phyloP scores from a whole-genome alignment of 2,797 vertebrate species.

The Cephalopachus bancanus region DNA sequence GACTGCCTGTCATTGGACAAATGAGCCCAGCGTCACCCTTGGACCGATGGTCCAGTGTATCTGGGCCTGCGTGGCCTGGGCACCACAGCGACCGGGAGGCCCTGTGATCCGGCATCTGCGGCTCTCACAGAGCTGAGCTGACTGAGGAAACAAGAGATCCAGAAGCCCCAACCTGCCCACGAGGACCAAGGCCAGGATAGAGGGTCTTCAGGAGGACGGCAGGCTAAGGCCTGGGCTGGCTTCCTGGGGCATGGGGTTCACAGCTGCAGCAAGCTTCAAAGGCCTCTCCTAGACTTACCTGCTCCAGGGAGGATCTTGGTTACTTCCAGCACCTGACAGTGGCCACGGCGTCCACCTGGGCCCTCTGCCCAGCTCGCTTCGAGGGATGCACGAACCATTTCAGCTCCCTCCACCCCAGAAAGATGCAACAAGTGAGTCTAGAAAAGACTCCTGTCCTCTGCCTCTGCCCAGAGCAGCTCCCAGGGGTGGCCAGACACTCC shows the following conservation, averaged over 20 bases:
- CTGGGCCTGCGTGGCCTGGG: background rate
- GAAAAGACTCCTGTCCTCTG: background rate
- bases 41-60: background rate
- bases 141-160: background rate
- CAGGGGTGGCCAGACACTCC: background rate
- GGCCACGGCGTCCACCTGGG: background rate
- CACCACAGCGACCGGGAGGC: background rate
- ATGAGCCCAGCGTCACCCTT: background rate
- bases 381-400: background rate
- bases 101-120: background rate
- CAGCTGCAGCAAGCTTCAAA: background rate
- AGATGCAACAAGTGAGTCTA: background rate
- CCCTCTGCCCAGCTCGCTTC: background rate
- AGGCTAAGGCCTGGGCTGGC: background rate
- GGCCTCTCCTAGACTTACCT: background rate
- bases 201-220: background rate
- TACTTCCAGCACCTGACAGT: background rate
- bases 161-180: background rate
- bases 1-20: no score
- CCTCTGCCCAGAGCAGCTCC: background rate
- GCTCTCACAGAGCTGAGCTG: background rate
- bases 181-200: no score
- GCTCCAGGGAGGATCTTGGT: background rate
- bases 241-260: accelerated
- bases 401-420: background rate